A percentile compares a stretch with the other conserved stretches of the same genome.
phyloP scores from a whole-genome alignment of 2,113 vertebrate genomes.

The Lagopus muta region DNA sequence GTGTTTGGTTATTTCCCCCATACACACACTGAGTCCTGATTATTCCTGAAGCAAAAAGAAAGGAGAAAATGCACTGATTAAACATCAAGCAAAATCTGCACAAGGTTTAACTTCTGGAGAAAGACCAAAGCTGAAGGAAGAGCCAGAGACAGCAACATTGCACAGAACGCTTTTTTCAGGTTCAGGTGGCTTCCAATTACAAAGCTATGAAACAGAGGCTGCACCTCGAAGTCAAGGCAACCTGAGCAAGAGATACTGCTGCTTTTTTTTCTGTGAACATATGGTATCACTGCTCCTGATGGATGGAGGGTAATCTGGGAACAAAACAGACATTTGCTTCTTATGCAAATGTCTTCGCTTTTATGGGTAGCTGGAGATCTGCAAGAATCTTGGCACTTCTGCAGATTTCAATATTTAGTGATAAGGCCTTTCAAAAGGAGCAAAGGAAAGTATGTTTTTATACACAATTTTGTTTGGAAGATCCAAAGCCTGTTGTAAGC shows the following conservation, averaged over 20 bases:
- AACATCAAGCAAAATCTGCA: neutral
- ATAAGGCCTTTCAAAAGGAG: neutral
- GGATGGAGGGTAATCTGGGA: slow-evolving; percentile 60
- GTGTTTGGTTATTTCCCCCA: neutral
- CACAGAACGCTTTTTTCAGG: neutral
- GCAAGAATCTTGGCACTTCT: slow-evolving; percentile 56
- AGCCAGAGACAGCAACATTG: neutral
- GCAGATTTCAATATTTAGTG: neutral
- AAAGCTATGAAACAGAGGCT: slow-evolving; percentile 39
- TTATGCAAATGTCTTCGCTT: slow-evolving; percentile 53
- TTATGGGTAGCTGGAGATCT: slow-evolving; percentile 57
- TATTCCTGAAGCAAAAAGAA: neutral
- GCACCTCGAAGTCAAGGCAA: slow-evolving; percentile 60
- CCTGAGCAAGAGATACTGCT: slow-evolving; percentile 52
- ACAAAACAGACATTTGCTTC: slow-evolving; percentile 70
- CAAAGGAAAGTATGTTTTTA: neutral
- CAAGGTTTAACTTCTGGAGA: neutral
- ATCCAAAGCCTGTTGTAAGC: neutral
- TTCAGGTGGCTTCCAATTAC: slow-evolving; percentile 53
- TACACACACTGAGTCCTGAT: neutral
- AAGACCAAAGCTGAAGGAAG: neutral
- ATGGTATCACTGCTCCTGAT: slow-evolving; percentile 61
- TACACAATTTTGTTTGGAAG: neutral
- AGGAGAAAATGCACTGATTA: neutral
- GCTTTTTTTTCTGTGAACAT: slow-evolving; percentile 57